phyloP scores from a whole-genome alignment of 2,113 vertebrate genomes.

The Lophotis ruficrista region DNA sequence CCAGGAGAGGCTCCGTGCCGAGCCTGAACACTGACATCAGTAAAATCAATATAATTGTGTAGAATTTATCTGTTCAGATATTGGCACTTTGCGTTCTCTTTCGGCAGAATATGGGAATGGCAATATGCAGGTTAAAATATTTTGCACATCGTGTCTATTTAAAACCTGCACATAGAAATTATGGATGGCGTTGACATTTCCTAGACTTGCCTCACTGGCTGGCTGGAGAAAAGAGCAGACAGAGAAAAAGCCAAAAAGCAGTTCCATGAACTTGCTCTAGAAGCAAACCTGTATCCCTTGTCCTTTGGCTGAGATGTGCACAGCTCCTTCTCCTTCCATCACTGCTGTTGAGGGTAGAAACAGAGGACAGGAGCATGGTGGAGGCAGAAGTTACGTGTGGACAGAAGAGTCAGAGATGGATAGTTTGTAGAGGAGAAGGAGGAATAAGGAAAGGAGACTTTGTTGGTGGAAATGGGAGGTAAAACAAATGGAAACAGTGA shows the following conservation, averaged over 20 bases:
- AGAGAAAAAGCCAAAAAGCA: background rate
- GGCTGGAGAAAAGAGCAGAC: background rate
- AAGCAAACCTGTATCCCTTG: background rate
- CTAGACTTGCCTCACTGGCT: background rate
- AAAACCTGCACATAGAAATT: background rate
- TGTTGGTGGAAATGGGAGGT: background rate
- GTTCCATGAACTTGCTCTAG: background rate
- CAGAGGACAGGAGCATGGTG: background rate
- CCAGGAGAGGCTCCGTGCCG: background rate
- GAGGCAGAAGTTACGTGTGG: background rate
- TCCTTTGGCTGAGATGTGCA: background rate
- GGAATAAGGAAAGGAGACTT: background rate
- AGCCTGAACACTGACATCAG: background rate
- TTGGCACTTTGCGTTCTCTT: background rate
- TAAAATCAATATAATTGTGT: background rate
- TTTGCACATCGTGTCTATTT: background rate
- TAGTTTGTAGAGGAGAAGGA: background rate
- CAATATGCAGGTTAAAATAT: background rate
- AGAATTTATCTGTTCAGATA: background rate
- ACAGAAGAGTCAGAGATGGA: background rate
- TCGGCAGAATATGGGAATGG: background rate
- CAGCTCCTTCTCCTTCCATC: background rate
- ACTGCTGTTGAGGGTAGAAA: background rate
- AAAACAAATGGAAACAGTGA: background rate
- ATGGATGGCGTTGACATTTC: background rate